phyloP scores from a whole-genome alignment of 2,113 vertebrate species.

The Corythaixoides concolor region DNA sequence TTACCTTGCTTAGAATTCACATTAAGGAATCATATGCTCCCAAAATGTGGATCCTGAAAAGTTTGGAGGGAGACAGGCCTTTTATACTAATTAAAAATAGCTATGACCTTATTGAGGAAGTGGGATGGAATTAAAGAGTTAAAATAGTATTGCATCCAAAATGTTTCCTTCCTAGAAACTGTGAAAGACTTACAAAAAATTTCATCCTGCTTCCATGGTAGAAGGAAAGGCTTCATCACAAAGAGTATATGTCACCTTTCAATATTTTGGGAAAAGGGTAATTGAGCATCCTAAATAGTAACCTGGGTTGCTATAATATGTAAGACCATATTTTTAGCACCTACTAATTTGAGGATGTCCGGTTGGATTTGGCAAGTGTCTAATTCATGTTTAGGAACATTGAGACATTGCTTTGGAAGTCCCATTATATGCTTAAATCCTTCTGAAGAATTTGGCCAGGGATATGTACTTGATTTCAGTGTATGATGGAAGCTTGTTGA shows the following conservation, averaged over 20 bases:
- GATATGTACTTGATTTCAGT: background rate
- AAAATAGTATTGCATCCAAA: background rate
- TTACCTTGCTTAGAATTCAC: background rate
- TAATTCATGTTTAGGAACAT: accelerated
- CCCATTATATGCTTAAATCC: background rate
- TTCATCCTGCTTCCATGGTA: background rate
- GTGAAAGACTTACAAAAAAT: background rate
- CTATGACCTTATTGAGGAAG: background rate
- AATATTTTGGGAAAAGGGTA: background rate
- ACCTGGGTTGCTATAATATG: background rate
- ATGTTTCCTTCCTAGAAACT: background rate
- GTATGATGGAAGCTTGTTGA: background rate
- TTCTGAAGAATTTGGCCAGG: background rate
- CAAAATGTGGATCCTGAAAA: background rate
- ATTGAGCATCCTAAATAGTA: background rate
- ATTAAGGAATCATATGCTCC: background rate
- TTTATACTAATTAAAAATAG: background rate
- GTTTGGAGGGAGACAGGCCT: background rate
- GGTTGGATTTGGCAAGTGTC: background rate
- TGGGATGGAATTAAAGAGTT: background rate
- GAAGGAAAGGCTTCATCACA: background rate
- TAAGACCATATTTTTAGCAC: background rate
- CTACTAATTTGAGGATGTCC: background rate
- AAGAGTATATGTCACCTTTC: background rate
- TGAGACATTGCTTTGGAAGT: background rate